A percentile compares a stretch with the other conserved stretches of the same genome.
Evolutionary conservation across 2,797 vertebrate species (phyloP).

Genomic region (Triplophysa bombifrons): DNA sequence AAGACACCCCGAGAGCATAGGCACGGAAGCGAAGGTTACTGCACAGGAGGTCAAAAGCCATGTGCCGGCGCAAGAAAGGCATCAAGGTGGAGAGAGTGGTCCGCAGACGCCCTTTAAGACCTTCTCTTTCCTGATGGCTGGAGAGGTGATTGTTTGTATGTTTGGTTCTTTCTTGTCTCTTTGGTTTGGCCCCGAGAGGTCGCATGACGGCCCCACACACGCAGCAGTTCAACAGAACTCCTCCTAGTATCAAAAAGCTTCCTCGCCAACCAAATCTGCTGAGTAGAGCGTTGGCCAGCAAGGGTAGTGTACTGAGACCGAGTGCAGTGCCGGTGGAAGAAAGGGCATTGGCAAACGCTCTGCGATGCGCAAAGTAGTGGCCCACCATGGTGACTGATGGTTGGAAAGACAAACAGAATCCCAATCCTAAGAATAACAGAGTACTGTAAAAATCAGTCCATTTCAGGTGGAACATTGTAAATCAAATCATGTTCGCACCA

Average conservation of each 20-base stretch:
- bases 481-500: not conserved
- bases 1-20: constrained; percentile 75
- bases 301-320: constrained; percentile 77
- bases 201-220: constrained; percentile 85
- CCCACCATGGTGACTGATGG: constrained; percentile 79
- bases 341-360: constrained; percentile 78
- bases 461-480: not conserved
- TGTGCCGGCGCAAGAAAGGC: constrained; percentile 67
- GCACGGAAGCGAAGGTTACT: constrained; percentile 77
- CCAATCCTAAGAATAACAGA: constrained; percentile 73
- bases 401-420: constrained; percentile 84
- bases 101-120: constrained; percentile 44
- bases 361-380: constrained; percentile 78
- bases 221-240: constrained; percentile 81
- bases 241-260: constrained; percentile 84
- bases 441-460: not conserved
- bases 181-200: constrained; percentile 66
- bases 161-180: not conserved
- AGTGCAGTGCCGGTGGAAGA: constrained; percentile 82
- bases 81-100: constrained; percentile 52
- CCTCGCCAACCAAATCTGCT: constrained; percentile 83
- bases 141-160: not conserved
- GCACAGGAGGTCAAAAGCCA: constrained; percentile 82
- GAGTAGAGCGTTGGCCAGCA: constrained; percentile 77
- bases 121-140: constrained; percentile 24